phyloP scores from a whole-genome alignment of 2,797 vertebrate species.

The Tachyglossus aculeatus region DNA sequence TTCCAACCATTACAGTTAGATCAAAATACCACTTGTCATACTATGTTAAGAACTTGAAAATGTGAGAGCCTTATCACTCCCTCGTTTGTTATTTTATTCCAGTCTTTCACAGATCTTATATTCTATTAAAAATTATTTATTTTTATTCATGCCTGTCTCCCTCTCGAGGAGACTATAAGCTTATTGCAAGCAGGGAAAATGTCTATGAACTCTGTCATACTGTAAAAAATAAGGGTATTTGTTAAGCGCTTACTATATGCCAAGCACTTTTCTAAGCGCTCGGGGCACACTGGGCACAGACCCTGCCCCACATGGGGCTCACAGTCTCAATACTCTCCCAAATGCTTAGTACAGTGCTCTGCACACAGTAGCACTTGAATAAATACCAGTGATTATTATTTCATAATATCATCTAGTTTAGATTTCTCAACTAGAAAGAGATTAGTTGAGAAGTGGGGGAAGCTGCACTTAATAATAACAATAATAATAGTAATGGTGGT shows the following conservation, averaged over 20 bases:
- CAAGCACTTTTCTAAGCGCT: too few species aligned
- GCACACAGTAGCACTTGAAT: too few species aligned
- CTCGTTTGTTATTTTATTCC: constrained; percentile 15
- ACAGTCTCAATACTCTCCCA: too few species aligned
- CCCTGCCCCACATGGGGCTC: too few species aligned
- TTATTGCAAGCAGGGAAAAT: not conserved
- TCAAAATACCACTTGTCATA: constrained; percentile 60
- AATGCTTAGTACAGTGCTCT: too few species aligned
- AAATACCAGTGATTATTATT: too few species aligned
- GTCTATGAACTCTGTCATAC: not conserved
- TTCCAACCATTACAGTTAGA: constrained; percentile 59
- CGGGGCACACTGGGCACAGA: too few species aligned
- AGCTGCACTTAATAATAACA: too few species aligned
- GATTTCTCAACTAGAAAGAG: constrained; percentile 9
- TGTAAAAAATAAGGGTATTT: too few species aligned
- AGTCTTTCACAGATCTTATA: constrained; percentile 29
- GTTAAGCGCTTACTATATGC: too few species aligned
- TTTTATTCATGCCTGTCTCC: not conserved
- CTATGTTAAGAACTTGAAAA: constrained; percentile 39
- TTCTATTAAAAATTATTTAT: not conserved
- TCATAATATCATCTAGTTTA: constrained; percentile 2
- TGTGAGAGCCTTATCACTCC: constrained; percentile 39
- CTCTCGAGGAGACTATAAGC: not conserved
- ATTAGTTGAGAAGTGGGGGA: too few species aligned
- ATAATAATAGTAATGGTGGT: too few species aligned